Base-by-base conservation (phyloP, 1,140 invertebrate species). In the Whitmania pigra region DNA sequence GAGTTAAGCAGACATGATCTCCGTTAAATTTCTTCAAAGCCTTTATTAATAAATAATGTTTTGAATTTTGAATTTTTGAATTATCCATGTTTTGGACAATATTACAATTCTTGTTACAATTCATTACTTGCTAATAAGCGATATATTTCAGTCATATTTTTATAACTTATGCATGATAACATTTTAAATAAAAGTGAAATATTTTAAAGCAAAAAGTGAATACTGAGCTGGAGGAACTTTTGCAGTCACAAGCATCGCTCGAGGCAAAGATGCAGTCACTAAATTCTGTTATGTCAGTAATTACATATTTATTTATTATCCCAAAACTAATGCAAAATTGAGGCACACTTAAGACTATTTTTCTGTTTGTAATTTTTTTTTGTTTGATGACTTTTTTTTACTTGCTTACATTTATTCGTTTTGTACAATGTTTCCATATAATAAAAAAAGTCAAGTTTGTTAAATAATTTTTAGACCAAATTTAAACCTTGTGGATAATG, bases 251-350 rank as follows among this genome's bases (percentile, higher is more conserved):
- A 76, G 82, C 82, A 74, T 84, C 86, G 40, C 77, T 89, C 15
- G 88, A 89, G 80, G 84, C 85, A 53, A 89, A 89, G 80, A 83
- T 90, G 67, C 82, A 85, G 29, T 86, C 87, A 80, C 82, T 89
- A 25, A 79, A 82, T 66, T 79, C 80, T 75, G 80, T 81, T 73
- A 71, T 82, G 82, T 83, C 76, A 79, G 80, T 78, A 72, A 18
- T 20, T 25, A 31, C 20, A 67, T 55, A 25, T 22, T 22, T 31
- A 27, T 57, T 57, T 25, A 27, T 70, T 71, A 17, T 49, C 5
- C 13, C 43, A 49, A 49, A 13, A 17, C 43, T 49, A 49, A 43
- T 43, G 5, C 13, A 43, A 49, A 49, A 49, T 49, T 17, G 9
- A 49, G 9, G 43, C 31, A 36, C 31, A 36, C 6, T 36, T 36